Evolutionary conservation across 2,797 vertebrate species (phyloP).

Genomic region (Coracias cyanogaster): DNA sequence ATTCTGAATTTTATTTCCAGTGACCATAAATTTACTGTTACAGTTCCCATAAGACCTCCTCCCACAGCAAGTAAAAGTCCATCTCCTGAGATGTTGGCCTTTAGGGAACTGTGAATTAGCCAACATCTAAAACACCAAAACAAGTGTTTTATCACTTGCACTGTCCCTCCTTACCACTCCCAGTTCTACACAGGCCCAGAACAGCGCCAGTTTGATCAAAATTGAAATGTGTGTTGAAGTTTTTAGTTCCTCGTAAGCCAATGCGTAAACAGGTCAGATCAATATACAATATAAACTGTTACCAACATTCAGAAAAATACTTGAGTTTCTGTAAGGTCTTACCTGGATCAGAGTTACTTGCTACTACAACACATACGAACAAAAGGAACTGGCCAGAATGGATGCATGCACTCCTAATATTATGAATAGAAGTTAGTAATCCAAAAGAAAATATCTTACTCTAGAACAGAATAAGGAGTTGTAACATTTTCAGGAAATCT

Average conservation of each 20-base stretch:
- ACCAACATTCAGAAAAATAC: background rate
- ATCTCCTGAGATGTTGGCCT: background rate
- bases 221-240: background rate
- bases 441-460: background rate
- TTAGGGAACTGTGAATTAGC: background rate
- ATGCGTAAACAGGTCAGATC: background rate
- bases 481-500: background rate
- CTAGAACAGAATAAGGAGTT: background rate
- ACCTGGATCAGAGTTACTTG: background rate
- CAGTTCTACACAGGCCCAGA: background rate
- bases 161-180: background rate
- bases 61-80: background rate
- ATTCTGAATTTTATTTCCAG: background rate
- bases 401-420: background rate
- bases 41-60: background rate
- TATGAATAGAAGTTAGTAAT: background rate
- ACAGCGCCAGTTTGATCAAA: background rate
- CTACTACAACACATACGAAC: rapidly evolving
- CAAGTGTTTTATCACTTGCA: background rate
- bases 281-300: background rate
- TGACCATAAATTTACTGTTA: background rate
- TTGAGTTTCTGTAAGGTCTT: background rate
- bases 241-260: background rate
- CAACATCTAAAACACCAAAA: background rate
- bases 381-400: background rate